These are phyloP conservation scores for Osmerus eperlanus DNA, from an alignment of 2,113 vertebrate species.

Conservation along the genomic window DNA sequence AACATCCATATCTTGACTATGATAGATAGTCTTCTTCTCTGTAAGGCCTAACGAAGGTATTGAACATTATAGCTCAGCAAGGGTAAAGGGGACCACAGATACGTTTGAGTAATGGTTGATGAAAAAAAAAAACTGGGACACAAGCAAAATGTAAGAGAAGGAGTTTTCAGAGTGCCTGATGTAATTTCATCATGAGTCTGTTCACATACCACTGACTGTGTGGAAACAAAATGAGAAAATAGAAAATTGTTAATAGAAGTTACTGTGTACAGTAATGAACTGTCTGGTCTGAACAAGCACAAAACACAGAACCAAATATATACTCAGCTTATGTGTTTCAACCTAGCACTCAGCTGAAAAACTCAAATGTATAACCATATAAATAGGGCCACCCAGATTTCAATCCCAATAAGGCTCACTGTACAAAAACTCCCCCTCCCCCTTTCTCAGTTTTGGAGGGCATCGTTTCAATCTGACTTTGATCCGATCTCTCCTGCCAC, in stretches of 20 bases:
- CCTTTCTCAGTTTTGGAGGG: slow-evolving; percentile 39
- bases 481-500: slow-evolving; percentile 52
- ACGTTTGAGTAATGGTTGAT: slow-evolving; percentile 42
- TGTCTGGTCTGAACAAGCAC: too few species aligned
- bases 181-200: slow-evolving; percentile 34
- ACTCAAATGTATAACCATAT: too few species aligned
- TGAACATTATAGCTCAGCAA: slow-evolving; percentile 60
- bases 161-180: slow-evolving; percentile 12
- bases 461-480: slow-evolving; percentile 47
- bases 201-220: not conserved
- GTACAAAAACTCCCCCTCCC: not conserved
- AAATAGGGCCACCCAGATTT: too few species aligned
- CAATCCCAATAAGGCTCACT: too few species aligned
- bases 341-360: too few species aligned
- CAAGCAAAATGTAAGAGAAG: slow-evolving; percentile 31
- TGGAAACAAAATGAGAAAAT: slow-evolving; percentile 6
- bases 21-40: slow-evolving; percentile 67
- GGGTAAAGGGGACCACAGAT: slow-evolving; percentile 53
- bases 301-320: too few species aligned
- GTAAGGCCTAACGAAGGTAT: slow-evolving; percentile 67
- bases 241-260: slow-evolving; percentile 3
- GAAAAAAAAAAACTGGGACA: slow-evolving; percentile 47
- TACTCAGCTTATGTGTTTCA: too few species aligned
- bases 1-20: slow-evolving; percentile 74
- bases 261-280: too few species aligned